These are phyloP conservation scores for Misgurnus anguillicaudatus DNA, from an alignment of 2,113 vertebrate species.

Conservation along the genomic window DNA sequence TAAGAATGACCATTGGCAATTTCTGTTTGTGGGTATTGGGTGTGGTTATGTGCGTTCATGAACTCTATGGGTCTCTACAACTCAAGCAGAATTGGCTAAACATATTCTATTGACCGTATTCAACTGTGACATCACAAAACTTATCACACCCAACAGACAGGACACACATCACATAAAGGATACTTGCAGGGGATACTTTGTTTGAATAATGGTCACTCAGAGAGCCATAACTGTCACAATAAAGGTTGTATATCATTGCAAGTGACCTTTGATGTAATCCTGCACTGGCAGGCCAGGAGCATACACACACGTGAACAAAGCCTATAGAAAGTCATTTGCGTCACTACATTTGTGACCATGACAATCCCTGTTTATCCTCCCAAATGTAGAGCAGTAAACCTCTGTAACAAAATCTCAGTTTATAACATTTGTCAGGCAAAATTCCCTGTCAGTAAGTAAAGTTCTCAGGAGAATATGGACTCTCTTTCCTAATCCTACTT, in stretches of 20 bases:
- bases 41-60: not conserved
- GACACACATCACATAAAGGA: not conserved
- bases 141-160: not conserved
- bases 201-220: not conserved
- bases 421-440: too few relatives aligned
- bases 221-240: not conserved
- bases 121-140: not conserved
- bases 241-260: not conserved
- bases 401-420: too few relatives aligned
- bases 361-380: not conserved
- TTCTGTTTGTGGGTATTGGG: not conserved
- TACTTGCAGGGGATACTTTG: not conserved
- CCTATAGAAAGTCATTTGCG: not conserved
- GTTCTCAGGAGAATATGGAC: too few relatives aligned
- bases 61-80: not conserved
- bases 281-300: not conserved
- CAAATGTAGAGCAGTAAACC: not conserved
- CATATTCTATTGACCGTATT: not conserved
- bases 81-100: not conserved
- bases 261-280: not conserved
- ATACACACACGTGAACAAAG: constrained; percentile 9
- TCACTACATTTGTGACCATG: constrained; percentile 1
- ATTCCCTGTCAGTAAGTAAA: too few relatives aligned
- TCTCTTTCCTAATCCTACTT: not conserved
- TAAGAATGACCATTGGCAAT: not conserved